A percentile compares a stretch with the other conserved stretches of the same genome.
These are phyloP conservation scores for Leuciscus idus DNA, from an alignment of 2,113 vertebrate genomes.

Conservation along the genomic window DNA sequence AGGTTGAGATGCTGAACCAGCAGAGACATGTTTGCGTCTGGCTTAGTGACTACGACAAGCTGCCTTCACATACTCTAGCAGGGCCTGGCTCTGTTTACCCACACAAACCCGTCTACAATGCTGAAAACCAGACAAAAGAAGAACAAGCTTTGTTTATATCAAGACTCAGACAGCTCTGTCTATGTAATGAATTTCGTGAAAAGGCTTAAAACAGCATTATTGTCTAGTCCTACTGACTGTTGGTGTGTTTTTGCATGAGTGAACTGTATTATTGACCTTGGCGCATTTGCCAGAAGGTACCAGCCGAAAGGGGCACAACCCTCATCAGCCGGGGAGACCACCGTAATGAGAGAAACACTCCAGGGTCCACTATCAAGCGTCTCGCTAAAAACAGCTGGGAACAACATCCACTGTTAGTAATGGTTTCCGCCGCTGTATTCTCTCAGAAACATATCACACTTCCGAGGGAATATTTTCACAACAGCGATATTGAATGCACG, in stretches of 20 bases:
- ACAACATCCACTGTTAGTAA: constrained; percentile 10
- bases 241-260: neutral
- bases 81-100: neutral
- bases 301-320: constrained; percentile 56
- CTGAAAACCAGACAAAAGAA: neutral
- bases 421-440: neutral
- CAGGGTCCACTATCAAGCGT: neutral
- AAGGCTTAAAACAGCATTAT: neutral
- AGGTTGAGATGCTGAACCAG: constrained; percentile 57
- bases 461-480: neutral
- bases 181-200: neutral
- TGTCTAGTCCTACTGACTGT: neutral
- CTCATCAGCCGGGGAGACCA: constrained; percentile 32
- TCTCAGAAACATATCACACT: neutral
- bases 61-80: constrained; percentile 4
- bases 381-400: constrained; percentile 5
- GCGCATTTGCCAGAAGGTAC: constrained; percentile 46
- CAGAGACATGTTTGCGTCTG: constrained; percentile 36
- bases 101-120: neutral
- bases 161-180: neutral
- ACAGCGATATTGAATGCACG: neutral
- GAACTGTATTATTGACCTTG: constrained; percentile 65
- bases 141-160: neutral
- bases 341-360: constrained; percentile 25
- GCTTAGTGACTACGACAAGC: constrained; percentile 19